Percentiles rank a stretch among this genome's conserved stretches.
phyloP scores from a whole-genome alignment of 2,797 vertebrate species.

The Octomys mimax region DNA sequence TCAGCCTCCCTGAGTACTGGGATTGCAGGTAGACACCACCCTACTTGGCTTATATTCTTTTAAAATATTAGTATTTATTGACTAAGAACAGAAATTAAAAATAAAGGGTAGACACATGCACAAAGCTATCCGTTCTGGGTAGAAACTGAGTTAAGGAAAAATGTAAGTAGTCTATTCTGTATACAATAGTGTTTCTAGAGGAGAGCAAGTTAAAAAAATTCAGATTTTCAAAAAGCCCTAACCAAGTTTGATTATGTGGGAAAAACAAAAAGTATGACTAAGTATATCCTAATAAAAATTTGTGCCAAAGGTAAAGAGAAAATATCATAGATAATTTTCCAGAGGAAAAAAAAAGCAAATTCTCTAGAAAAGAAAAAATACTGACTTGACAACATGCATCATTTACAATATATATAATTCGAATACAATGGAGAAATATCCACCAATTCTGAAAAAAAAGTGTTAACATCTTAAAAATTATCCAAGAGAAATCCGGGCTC shows the following conservation, averaged over 20 bases:
- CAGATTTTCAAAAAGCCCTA: background rate
- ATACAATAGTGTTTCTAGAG: background rate
- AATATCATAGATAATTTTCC: background rate
- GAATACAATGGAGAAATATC: background rate
- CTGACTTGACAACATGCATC: background rate
- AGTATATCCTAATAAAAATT: background rate
- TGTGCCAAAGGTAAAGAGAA: background rate
- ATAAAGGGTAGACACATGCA: background rate
- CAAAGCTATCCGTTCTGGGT: background rate
- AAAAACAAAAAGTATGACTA: background rate
- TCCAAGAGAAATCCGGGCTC: background rate
- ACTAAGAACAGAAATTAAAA: slow-evolving; percentile 23
- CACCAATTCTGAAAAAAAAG: slow-evolving; percentile 4
- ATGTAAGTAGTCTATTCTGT: background rate
- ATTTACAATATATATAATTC: background rate
- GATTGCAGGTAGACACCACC: background rate
- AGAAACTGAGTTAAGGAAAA: background rate
- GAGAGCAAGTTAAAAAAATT: background rate
- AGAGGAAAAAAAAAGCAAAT: background rate
- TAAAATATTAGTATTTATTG: background rate
- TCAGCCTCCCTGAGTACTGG: background rate
- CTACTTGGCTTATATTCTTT: background rate
- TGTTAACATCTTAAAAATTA: background rate
- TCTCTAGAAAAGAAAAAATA: background rate
- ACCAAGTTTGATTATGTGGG: background rate